A percentile compares a stretch with the other conserved stretches of the same genome.
phyloP scores from a whole-genome alignment of 2,888 invertebrate genomes.

The Brachycybe producta region DNA sequence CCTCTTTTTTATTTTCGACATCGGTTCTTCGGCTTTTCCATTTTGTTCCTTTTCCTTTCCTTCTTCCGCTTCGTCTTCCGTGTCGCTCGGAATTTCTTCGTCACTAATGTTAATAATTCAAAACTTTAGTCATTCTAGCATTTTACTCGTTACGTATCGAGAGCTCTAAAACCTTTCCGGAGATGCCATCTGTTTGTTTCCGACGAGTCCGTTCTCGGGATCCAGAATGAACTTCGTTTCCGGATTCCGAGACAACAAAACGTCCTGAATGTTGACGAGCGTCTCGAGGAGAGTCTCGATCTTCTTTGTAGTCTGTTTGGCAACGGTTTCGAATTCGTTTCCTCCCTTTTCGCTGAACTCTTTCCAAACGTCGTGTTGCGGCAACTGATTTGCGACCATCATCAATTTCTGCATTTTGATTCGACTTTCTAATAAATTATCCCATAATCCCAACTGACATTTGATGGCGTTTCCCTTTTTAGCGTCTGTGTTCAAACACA shows the following conservation, averaged over 20 bases:
- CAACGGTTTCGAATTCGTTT: slow-evolving; percentile 29
- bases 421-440: slow-evolving; percentile 67
- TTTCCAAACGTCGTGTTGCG: slow-evolving; percentile 45
- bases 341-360: slow-evolving; percentile 35
- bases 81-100: slow-evolving; percentile 24
- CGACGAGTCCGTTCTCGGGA: not conserved
- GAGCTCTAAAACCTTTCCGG: too few relatives aligned
- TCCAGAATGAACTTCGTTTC: slow-evolving; percentile 49
- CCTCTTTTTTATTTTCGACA: slow-evolving; percentile 34
- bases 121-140: not conserved
- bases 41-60: slow-evolving; percentile 15
- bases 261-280: slow-evolving; percentile 41
- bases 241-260: slow-evolving; percentile 36
- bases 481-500: slow-evolving; percentile 28
- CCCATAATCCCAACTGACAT: slow-evolving; percentile 47
- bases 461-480: slow-evolving; percentile 33
- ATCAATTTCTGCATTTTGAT: slow-evolving; percentile 77
- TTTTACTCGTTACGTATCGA: too few relatives aligned
- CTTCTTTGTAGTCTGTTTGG: slow-evolving; percentile 42
- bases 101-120: slow-evolving; percentile 16
- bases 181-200: too few relatives aligned
- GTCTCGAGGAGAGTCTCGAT: slow-evolving; percentile 47
- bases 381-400: slow-evolving; percentile 61
- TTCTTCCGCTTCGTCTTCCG: slow-evolving; percentile 20
- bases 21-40: too few relatives aligned